Conservation (phyloP, 2,888 invertebrate species). For the Volucella zonaria region DNA sequence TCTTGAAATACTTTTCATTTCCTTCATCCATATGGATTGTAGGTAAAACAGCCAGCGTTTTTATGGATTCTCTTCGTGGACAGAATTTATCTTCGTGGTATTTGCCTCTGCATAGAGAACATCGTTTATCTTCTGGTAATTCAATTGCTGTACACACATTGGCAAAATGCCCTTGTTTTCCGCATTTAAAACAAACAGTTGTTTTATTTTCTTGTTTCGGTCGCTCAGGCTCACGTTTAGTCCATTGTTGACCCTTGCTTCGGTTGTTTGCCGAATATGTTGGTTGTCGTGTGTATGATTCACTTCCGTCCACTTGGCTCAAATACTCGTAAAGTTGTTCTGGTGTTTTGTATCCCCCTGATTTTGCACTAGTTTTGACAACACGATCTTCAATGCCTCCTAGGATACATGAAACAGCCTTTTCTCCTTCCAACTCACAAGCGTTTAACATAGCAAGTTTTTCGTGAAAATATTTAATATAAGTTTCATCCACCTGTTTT, state of each 20-base stretch:
- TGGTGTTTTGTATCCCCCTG: constrained; percentile 37
- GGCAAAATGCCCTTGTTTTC: constrained; percentile 25
- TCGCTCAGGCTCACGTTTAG: not conserved
- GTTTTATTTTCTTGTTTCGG: not conserved
- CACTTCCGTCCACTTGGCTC: constrained; percentile 30
- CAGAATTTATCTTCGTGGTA: constrained; percentile 22
- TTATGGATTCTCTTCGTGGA: constrained; percentile 8
- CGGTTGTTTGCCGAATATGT: not conserved
- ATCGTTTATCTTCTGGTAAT: constrained; percentile 11
- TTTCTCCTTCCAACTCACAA: constrained; percentile 35
- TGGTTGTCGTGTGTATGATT: not conserved
- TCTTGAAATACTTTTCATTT: constrained; percentile 45
- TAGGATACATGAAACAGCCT: constrained; percentile 45
- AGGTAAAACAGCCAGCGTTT: constrained; percentile 17
- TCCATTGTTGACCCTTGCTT: not conserved
- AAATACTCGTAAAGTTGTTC: constrained; percentile 49
- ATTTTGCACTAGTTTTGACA: constrained; percentile 42
- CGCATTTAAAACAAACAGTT: constrained; percentile 9
- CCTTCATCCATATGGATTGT: not conserved
- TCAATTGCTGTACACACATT: constrained; percentile 7
- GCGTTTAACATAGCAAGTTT: constrained; percentile 41
- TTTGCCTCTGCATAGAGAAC: constrained; percentile 18
- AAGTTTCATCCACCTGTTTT: constrained; percentile 30
- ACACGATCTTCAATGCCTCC: constrained; percentile 43
- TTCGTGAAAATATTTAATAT: constrained; percentile 40